phyloP scores from a whole-genome alignment of 2,888 invertebrate species.

The Disparrhopalites patrizii region DNA sequence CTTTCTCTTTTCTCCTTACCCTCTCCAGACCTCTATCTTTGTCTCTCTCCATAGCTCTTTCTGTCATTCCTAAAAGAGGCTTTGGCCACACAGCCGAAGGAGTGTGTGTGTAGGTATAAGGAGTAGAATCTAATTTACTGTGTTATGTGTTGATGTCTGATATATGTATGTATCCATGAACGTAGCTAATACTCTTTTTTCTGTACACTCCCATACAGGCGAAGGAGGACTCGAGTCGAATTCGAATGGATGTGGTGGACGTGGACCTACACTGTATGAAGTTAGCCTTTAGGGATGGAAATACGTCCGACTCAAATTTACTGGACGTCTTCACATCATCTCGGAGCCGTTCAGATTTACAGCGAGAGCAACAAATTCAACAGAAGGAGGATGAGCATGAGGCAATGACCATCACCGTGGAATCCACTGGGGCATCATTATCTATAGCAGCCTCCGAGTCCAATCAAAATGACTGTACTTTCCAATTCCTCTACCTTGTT shows the following conservation, averaged over 20 bases:
- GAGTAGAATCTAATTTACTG: too few species aligned
- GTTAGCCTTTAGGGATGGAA: constrained; percentile 46
- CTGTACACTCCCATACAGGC: too few species aligned
- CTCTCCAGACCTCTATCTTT: too few species aligned
- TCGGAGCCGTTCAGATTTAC: constrained; percentile 14
- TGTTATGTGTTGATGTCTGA: too few species aligned
- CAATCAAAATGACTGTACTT: constrained; percentile 41
- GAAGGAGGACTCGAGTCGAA: constrained; percentile 35
- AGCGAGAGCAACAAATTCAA: constrained; percentile 33
- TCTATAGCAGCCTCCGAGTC: constrained; percentile 43
- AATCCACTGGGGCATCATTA: constrained; percentile 43
- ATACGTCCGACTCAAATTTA: constrained; percentile 47
- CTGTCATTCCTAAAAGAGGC: too few species aligned
- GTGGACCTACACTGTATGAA: constrained; percentile 44
- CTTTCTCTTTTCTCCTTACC: too few species aligned
- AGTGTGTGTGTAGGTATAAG: too few species aligned
- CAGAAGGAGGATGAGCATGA: constrained; percentile 26
- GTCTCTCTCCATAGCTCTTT: too few species aligned
- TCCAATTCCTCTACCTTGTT: constrained; percentile 46
- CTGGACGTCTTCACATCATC: constrained; percentile 44
- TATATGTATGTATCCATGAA: too few species aligned
- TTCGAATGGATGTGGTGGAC: constrained; percentile 42
- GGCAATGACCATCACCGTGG: constrained; percentile 29
- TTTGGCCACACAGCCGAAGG: too few species aligned
- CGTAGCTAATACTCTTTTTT: too few species aligned